Evolutionary conservation across 2,113 vertebrate genomes (phyloP), one percentile per base, ranked within the genome.

Genomic region (Corvus moneduloides): DNA sequence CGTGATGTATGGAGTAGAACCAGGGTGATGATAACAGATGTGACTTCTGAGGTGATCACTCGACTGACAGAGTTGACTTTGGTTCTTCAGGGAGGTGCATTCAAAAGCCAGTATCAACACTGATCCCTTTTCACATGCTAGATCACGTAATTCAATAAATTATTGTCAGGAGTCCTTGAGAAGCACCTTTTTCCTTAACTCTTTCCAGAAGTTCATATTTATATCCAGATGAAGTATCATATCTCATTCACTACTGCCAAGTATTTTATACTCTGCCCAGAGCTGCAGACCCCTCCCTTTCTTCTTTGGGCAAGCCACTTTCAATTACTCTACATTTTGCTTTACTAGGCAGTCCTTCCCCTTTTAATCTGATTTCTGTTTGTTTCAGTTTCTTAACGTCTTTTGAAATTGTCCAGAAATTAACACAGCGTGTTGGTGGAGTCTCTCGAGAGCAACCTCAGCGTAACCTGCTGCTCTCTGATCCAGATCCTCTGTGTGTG

Each of bases 191-290:
- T 83, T 87, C 66, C 74, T 95, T 90, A 96, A 86, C 18, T 68
- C 69, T 74, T 83, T 95, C 61, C 76, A 94, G 67, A 86, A 85
- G 59, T 80, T 95, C 73, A 67, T 94, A 95, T 90, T 94, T 94
- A 80, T 90, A 95, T 90, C 84, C 84, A 91, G 54, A 83, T 93
- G 78, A 93, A 94, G 89, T 89, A 83, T 75, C 68, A 82, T 79
- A 79, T 69, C 46, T 91, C 80, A 64, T 75, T 67, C 73, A 11
- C 39, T 41, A 7, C 61, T 83, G 88, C 93, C 90, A 93, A 86
- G 35, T 75, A 44, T 62, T 69, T 85, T 66, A 44, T 43, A 39
- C 16, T 24, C 56, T 74, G 82, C 61, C 28, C 26, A 67, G 87
- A 80, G 46, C 72, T 83, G 63, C 61, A 90, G 63, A 28, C 67